Conservation (phyloP, 2,888 invertebrate species). For the Zygaena filipendulae region DNA sequence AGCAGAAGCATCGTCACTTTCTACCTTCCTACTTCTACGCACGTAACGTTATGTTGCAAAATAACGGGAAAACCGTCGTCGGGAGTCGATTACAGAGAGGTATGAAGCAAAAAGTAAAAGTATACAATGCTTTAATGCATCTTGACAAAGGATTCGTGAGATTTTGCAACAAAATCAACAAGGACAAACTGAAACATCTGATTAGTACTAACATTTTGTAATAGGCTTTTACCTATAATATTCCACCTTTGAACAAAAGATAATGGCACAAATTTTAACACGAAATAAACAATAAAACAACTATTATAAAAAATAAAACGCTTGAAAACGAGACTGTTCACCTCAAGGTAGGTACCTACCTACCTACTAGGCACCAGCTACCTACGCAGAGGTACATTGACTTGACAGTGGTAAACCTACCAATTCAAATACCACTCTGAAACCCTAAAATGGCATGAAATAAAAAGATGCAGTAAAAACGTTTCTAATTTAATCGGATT, state of each 20-base stretch:
- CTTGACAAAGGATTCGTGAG: constrained; percentile 56
- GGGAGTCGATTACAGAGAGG: constrained; percentile 20
- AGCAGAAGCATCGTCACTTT: constrained; percentile 21
- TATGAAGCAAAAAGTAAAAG: constrained; percentile 56
- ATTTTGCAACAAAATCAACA: constrained; percentile 61
- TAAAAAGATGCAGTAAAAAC: no score
- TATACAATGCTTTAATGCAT: constrained; percentile 24
- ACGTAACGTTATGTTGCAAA: constrained; percentile 24
- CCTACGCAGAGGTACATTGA: background rate
- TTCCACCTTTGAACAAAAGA: constrained; percentile 25
- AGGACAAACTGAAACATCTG: constrained; percentile 55
- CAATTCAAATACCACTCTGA: background rate
- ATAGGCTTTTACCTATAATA: constrained; percentile 36
- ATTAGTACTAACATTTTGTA: no score
- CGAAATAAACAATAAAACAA: constrained; percentile 37
- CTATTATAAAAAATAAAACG: constrained; percentile 37
- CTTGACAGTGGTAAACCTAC: background rate
- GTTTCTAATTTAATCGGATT: constrained; percentile 33
- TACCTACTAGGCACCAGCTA: no score
- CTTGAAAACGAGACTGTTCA: no score
- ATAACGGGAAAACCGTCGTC: constrained; percentile 31
- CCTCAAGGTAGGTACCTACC: no score
- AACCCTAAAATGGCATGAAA: constrained; percentile 5
- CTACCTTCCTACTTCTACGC: no score
- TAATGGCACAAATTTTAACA: constrained; percentile 41